phyloP scores from a whole-genome alignment of 1,140 invertebrate species.

The Plectrocnemia conspersa region DNA sequence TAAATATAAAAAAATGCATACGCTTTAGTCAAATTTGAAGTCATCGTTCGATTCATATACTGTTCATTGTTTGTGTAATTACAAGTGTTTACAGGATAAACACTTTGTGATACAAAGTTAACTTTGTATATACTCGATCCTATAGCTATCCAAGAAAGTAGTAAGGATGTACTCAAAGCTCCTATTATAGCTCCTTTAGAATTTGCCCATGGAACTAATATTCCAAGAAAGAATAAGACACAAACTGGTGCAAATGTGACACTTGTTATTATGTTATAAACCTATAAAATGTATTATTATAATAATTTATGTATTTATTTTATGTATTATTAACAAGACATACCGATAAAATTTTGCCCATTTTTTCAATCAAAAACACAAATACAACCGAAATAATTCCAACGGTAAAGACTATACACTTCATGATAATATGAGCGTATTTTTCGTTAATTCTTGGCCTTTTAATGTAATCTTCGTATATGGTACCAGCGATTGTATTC shows the following conservation, averaged over 20 bases:
- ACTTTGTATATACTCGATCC: slow-evolving; percentile 15
- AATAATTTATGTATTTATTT: neutral
- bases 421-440: slow-evolving; percentile 59
- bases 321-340: slow-evolving; percentile 6
- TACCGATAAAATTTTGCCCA: slow-evolving; percentile 58
- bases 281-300: slow-evolving; percentile 13
- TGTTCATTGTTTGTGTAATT: neutral
- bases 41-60: too few species aligned
- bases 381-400: slow-evolving; percentile 55
- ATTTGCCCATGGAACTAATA: slow-evolving; percentile 71
- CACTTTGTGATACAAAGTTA: neutral
- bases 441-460: slow-evolving; percentile 52
- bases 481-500: slow-evolving; percentile 70
- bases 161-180: slow-evolving; percentile 52
- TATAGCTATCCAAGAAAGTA: slow-evolving; percentile 66
- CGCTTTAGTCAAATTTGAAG: too few species aligned
- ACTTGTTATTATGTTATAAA: slow-evolving; percentile 12
- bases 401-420: slow-evolving; percentile 55
- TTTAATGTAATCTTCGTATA: slow-evolving; percentile 70
- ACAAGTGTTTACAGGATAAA: slow-evolving; percentile 23
- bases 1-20: too few species aligned
- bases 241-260: slow-evolving; percentile 65
- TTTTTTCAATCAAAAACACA: slow-evolving; percentile 61
- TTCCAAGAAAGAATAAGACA: slow-evolving; percentile 72
- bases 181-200: slow-evolving; percentile 53